Base-by-base conservation (phyloP, 2,113 vertebrate genomes). In the Nyctereutes procyonoides region DNA sequence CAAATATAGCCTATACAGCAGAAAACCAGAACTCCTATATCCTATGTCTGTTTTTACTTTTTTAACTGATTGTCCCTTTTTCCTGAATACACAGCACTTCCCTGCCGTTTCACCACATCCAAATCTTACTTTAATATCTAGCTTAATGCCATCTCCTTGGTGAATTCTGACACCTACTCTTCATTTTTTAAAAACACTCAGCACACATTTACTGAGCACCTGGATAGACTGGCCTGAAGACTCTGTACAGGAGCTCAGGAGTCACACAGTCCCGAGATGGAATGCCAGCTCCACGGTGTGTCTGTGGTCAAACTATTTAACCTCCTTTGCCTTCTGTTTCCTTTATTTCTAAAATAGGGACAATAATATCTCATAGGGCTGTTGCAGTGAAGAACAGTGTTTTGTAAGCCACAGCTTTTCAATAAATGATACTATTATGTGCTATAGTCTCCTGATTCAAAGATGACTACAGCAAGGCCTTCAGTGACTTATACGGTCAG, bases 341-440 rank as follows among this genome's bases (percentile, higher is more conserved):
- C 63, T 90, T 80, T 91, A 86, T 92, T 88, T 92, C 38, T 60
- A 53, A 93, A 93, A 60, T 60, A 8, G 5, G 86, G 86, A 35
- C 38, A 60, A 51, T 69, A 53, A 71, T 1, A 58, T 19, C 32
- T 19, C 56, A 62, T 0, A 43, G 43, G 17, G 28, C 7, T 53
- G 8, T 11, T n/a, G 6, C 81, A 86, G 77, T 35, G 30, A 85
- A 76, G 58, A 77, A 43, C 2, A 60, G 51, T 43, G 60, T 67
- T 69, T 79, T 63, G 60, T 8, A 84, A 65, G 77, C 60, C 0
- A 24, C 0, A 55, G 51, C n/a, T 96, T 82, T 67, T 60, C 67
- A 81, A 35, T 32, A 58, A 60, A 76, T 10, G 51, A 22, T 24
- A 80, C 26, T 43, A 80, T 73, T 22, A 79, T 79, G 8, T 79